These are phyloP conservation scores for Cylindroiulus punctatus DNA, from an alignment of 2,888 invertebrate species.

Conservation along the genomic window DNA sequence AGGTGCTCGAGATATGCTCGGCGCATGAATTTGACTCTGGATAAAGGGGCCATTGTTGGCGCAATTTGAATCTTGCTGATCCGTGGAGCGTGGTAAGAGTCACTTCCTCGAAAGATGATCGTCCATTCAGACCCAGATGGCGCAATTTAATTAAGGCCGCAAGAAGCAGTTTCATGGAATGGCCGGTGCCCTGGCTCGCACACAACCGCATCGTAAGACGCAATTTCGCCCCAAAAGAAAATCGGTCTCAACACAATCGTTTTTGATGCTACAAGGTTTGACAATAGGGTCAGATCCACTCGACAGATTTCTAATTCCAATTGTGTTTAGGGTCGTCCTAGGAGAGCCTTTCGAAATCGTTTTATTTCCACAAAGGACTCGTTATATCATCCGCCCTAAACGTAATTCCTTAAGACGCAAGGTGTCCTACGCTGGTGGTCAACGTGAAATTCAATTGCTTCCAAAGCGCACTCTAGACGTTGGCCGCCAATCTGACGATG, in stretches of 20 bases:
- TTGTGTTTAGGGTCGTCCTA: conserved; percentile 16
- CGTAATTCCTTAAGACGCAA: conserved; percentile 35
- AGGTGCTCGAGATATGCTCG: not conserved
- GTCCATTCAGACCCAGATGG: not conserved
- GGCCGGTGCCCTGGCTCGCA: not conserved
- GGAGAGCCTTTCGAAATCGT: conserved; percentile 42
- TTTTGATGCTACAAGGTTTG: conserved; percentile 29
- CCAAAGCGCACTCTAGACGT: not conserved
- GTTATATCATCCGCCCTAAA: conserved; percentile 14
- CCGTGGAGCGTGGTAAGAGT: not conserved
- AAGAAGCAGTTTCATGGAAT: not conserved
- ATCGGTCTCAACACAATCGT: conserved; percentile 29
- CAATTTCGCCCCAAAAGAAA: conserved; percentile 3
- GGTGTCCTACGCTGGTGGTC: conserved; percentile 9
- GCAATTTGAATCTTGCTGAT: not conserved
- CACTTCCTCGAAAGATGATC: not conserved
- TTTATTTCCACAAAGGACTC: conserved; percentile 37
- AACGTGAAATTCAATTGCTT: conserved; percentile 17
- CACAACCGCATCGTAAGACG: not conserved
- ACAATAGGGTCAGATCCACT: conserved; percentile 10
- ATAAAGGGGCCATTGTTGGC: not conserved
- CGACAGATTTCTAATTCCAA: conserved; percentile 38
- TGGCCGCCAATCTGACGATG: not conserved
- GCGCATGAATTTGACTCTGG: not conserved
- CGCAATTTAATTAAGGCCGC: conserved; percentile 27